Percentiles rank a stretch among this genome's conserved stretches.
Evolutionary conservation across 2,888 invertebrate species (phyloP).

Genomic region (Drosophila infuscata): DNA sequence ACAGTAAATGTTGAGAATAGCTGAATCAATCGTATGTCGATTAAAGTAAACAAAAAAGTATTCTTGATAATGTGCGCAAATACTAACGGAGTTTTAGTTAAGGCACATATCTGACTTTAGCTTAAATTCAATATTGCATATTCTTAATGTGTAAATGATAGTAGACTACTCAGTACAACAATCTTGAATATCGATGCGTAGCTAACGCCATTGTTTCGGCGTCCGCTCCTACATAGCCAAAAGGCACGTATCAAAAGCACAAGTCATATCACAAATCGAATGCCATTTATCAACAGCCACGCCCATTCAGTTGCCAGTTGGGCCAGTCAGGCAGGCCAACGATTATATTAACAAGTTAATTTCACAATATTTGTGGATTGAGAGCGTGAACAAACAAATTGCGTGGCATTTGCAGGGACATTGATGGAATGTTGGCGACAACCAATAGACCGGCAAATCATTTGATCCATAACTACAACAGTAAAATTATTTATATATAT

Average conservation of each 20-base stretch:
- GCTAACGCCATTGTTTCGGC: neutral
- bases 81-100: neutral
- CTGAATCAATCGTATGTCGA: neutral
- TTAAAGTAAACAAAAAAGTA: no score
- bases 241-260: constrained; percentile 1
- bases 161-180: neutral
- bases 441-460: constrained; percentile 58
- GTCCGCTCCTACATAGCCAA: neutral
- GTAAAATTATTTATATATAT: constrained; percentile 1
- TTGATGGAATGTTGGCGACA: constrained; percentile 42
- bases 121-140: neutral
- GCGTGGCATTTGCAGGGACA: constrained; percentile 51
- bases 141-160: neutral
- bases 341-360: constrained; percentile 72
- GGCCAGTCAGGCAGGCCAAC: constrained; percentile 7
- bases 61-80: no score
- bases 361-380: constrained; percentile 66
- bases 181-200: neutral
- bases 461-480: constrained; percentile 32
- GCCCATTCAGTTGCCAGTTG: constrained; percentile 8
- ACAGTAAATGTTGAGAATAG: neutral
- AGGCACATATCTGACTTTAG: neutral
- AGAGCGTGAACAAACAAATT: constrained; percentile 67
- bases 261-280: constrained; percentile 35
- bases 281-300: constrained; percentile 42